Evolutionary conservation across 2,797 vertebrate genomes (phyloP).

Genomic region (Sebastes diaconus): DNA sequence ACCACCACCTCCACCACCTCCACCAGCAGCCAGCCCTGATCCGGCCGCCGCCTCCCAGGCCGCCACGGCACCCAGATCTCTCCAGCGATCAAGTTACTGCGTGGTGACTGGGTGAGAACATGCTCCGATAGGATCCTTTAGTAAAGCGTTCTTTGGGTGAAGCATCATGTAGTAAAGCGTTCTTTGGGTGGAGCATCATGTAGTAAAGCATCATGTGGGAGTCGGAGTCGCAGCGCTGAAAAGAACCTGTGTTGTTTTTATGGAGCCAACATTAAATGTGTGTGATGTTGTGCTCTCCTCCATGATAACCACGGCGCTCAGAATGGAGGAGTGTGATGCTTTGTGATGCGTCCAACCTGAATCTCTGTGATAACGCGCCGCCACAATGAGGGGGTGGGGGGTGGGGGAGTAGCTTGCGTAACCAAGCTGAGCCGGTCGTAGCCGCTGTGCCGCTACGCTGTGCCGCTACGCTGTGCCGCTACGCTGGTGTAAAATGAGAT

Average conservation of each 20-base stretch:
- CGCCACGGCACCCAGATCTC: constrained; percentile 50
- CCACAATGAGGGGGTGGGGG: not conserved
- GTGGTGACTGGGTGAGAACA: not conserved
- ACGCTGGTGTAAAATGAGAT: constrained; percentile 76
- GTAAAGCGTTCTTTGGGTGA: not conserved
- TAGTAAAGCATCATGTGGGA: not conserved
- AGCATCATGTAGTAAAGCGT: no score
- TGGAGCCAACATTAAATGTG: not conserved
- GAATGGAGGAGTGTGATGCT: constrained; percentile 13
- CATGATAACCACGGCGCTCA: not conserved
- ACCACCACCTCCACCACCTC: not conserved
- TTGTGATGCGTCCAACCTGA: constrained; percentile 26
- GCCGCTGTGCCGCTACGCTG: constrained; percentile 4
- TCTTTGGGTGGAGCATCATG: no score
- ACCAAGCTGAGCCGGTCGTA: constrained; percentile 49
- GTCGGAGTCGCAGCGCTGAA: not conserved
- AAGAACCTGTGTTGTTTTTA: constrained; percentile 13
- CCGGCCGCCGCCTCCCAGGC: constrained; percentile 22
- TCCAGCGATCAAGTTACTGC: constrained; percentile 52
- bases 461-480: not conserved
- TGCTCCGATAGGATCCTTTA: not conserved
- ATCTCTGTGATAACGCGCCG: constrained; percentile 42
- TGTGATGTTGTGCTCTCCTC: constrained; percentile 6
- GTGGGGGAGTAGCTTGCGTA: constrained; percentile 20
- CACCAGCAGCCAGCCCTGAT: constrained; percentile 12